Conservation (phyloP, 1,140 invertebrate genomes). For the Drosophila tristis region DNA sequence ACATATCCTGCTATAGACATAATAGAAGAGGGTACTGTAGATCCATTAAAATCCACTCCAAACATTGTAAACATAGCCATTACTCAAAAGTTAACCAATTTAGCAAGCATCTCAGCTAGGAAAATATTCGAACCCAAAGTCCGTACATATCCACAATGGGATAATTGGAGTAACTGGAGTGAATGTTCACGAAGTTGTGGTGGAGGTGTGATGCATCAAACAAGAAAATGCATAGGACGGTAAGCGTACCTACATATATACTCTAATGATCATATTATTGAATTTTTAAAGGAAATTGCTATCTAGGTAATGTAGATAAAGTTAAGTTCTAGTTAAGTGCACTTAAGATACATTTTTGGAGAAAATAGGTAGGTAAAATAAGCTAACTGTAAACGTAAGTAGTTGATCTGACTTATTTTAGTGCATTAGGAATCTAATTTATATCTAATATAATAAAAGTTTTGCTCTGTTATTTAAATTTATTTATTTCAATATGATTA, state of each 20-base stretch:
- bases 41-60: slow-evolving; percentile 9
- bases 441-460: too few species aligned
- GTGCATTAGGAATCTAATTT: too few species aligned
- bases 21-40: background rate
- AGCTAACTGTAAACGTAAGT: too few species aligned
- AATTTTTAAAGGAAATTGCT: slow-evolving; percentile 3
- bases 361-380: too few species aligned
- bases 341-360: too few species aligned
- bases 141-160: slow-evolving; percentile 86
- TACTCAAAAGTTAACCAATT: background rate
- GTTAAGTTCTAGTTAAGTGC: too few species aligned
- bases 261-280: background rate
- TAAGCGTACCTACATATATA: slow-evolving; percentile 31
- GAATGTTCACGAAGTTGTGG: slow-evolving; percentile 93
- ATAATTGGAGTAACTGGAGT: slow-evolving; percentile 90
- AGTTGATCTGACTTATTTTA: too few species aligned
- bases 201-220: slow-evolving; percentile 91
- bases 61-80: background rate
- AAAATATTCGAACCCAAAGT: slow-evolving; percentile 52
- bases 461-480: too few species aligned
- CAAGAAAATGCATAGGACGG: slow-evolving; percentile 82
- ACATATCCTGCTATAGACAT: background rate
- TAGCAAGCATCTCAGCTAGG: slow-evolving; percentile 38
- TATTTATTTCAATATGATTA: too few species aligned
- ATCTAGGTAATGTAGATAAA: background rate